phyloP scores from a whole-genome alignment of 2,797 vertebrate species.

The Hippocampus kuda region DNA sequence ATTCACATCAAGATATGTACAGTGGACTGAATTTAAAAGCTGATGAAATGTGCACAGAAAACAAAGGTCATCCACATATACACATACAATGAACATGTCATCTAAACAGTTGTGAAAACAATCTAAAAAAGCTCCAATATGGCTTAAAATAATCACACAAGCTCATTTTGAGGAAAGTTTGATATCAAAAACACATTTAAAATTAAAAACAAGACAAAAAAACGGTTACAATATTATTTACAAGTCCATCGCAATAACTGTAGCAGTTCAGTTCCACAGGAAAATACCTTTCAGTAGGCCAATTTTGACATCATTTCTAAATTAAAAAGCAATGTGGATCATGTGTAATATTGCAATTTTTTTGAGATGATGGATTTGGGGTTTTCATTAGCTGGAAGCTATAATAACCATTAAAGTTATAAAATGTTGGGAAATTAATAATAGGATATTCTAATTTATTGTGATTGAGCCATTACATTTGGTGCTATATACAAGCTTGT shows the following conservation, averaged over 20 bases:
- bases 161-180: neutral
- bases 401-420: neutral
- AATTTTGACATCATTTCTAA: neutral
- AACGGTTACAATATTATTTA: neutral
- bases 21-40: neutral
- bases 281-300: neutral
- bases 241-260: neutral
- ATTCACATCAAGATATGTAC: neutral
- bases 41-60: neutral
- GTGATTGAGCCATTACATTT: neutral
- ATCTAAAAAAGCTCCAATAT: neutral
- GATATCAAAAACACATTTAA: neutral
- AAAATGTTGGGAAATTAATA: neutral
- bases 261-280: neutral
- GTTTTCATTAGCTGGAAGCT: neutral
- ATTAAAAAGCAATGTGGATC: neutral
- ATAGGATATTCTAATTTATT: neutral
- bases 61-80: neutral
- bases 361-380: neutral
- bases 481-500: constrained; percentile 24
- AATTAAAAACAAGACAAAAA: neutral
- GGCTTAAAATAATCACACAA: neutral
- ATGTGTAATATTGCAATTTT: neutral
- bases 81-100: neutral
- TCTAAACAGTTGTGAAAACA: neutral